Percentiles rank a stretch among this genome's conserved stretches.
Evolutionary conservation across 2,113 vertebrate genomes (phyloP).

Genomic region (Podilymbus podiceps): DNA sequence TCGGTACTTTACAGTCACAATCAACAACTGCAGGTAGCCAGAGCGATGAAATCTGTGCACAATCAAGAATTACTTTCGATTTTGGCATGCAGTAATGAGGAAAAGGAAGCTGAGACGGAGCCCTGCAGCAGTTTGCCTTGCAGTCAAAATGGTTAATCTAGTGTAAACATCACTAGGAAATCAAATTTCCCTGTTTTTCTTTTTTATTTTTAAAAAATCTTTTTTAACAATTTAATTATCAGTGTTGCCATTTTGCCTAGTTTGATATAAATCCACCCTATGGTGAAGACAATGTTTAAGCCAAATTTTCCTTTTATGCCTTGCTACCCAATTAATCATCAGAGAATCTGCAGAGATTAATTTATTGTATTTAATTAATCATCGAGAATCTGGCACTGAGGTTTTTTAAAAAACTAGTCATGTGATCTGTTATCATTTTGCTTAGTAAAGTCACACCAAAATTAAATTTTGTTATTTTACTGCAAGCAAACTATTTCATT

Average conservation of each 20-base stretch:
- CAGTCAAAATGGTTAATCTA: not conserved
- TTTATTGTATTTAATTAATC: too few relatives aligned
- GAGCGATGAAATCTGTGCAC: not conserved
- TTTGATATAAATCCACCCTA: not conserved
- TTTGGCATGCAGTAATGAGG: not conserved
- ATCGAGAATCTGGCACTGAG: not conserved
- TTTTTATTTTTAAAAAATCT: not conserved
- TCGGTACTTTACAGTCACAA: not conserved
- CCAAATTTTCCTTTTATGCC: not conserved
- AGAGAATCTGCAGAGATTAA: not conserved
- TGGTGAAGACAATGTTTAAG: not conserved
- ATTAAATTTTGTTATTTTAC: not conserved
- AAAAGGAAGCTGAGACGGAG: not conserved
- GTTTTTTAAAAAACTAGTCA: not conserved
- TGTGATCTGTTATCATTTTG: not conserved
- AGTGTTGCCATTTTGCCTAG: not conserved
- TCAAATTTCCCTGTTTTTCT: not conserved
- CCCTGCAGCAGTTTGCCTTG: not conserved
- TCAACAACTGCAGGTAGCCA: not conserved
- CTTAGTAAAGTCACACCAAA: not conserved
- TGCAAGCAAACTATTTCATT: not conserved
- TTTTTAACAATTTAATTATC: not conserved
- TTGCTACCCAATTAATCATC: not conserved
- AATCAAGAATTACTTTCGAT: not conserved
- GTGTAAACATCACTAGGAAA: not conserved